Base-by-base conservation (phyloP, 2,113 vertebrate species). In the Tachysurus fulvidraco region DNA sequence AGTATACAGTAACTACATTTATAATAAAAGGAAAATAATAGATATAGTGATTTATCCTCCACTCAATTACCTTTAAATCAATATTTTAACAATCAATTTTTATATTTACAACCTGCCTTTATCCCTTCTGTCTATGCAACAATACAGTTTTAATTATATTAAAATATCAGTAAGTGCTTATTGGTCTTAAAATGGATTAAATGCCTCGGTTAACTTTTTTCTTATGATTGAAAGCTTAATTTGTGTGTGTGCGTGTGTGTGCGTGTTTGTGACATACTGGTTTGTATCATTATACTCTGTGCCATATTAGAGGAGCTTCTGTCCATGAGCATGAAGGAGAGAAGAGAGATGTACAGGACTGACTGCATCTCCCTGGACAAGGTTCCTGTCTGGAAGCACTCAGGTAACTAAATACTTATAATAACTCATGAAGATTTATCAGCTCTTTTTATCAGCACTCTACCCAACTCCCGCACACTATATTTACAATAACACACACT, bases 321-420 rank as follows among this genome's bases (percentile, higher is more conserved):
- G 88, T 94, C 95, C 84, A 91, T 96, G 85, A 93, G 93, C 2
- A 87, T 91, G 81, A 92, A 95, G 80, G 94, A 96, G 86, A 93
- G 95, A 77, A 94, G 95, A 83, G 90, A 90, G 1, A 90, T 94
- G 84, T 96, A 96, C 91, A 95, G 92, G 91, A 94, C 95, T 30
- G 92, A 91, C 85, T 95, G 92, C 30, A 83, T 96, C 90, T 85
- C 92, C 4, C 90, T 97, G 86, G 96, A 94, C 62, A 89, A 96
- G 55, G 90, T 98, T 65, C 95, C 95, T 0, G 89, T 94, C 0
- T 97, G 96, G 96, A 96, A 94, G 83, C 93, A 92, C 1, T 52
- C 77, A 93, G 88, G 91, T 89, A 4, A 92, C 92, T 57, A 57
- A 77, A 46, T 21, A 50, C 76, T n/a, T 64, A 17, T 10, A 64